Base-by-base conservation (phyloP, 2,797 vertebrate genomes). In the Aulostomus chinensis region DNA sequence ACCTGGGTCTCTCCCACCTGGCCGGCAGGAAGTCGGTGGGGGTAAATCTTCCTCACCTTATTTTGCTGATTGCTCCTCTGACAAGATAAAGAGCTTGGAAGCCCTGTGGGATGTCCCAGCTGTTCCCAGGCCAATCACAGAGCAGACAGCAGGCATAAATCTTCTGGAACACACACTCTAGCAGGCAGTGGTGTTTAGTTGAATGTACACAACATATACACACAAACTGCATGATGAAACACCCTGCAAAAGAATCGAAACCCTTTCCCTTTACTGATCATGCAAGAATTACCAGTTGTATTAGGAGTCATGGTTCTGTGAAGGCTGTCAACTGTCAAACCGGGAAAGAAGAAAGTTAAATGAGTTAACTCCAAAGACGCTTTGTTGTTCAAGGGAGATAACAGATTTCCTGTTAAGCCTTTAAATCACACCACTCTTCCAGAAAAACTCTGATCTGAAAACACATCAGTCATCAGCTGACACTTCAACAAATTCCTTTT, bases 61-160 rank as follows among this genome's bases (percentile, higher is more conserved):
- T 88, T 87, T 82, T 84, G 63, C 72, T 81, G 72, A 77, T 84
- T 86, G 77, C 73, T 43, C 55, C 13, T 58, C 62, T 77, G 87
- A 88, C 86, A 88, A 86, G 81, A 86, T 81, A 76, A 80, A 84
- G 68, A 68, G 75, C 43, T 36, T 5, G 38, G 50, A 32, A 68
- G 70, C 60, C 61, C 12, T 4, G 16, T 17, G 65, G 68, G 58
- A 59, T 26, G 16, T 64, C 53, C 57, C 45, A 40, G 68, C 53
- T 40, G 59, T 80, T 67, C 65, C 55, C 14, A 24, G 43, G 48
- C 75, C 81, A 81, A 77, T 81, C 65, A 50, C 58, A 55, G 57
- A 46, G 52, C 39, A 52, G 46, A 57, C 58, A 58, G 58, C 37
- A 14, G 52, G 48, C 2, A 22, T 83, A 84, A 75, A 86, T 68